Base-by-base conservation (phyloP, 1,140 invertebrate species). In the Drosophila persimilis region DNA sequence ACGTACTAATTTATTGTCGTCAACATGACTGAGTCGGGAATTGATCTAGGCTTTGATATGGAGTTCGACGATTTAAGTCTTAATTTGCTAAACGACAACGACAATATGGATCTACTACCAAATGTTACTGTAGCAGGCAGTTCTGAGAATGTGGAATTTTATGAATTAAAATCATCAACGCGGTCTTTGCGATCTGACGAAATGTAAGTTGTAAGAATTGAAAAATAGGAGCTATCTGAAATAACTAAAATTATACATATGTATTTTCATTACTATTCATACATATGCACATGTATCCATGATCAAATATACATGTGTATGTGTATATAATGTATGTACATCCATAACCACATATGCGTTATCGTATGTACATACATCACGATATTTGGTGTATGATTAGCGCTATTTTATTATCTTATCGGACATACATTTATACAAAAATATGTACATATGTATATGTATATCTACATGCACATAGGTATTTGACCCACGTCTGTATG, bases 1-100 rank as follows among this genome's bases (percentile, higher is more conserved):
- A 24, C 47, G 29, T 41, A 6, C 15, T n/a, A 15, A 9, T 41
- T 5, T 22, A 5, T 2, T 5, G 22, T 15, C 9, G n/a, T 20
- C 24, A 65, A 43, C 24, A 69, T 69, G 65, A 56, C 65, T 26
- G 65, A 69, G 39, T 69, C 65, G 5, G 65, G 65, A 56, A 67
- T 69, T 5, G 65, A 69, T 57, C 54, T 69, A 13, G 65, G 65
- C 44, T 69, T 69, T 35, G 65, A 69, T 56, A 69, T 69, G 44
- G 65, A 69, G 63, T 69, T 69, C 11, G 65, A 69, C 17, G 65
- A 69, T 55, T 55, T 69, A 26, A 69, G 67, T 67, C 54, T 69
- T 13, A 69, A 39, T 41, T 15, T 69, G 22, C 26, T 69, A 9
- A 69, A 69, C 48, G 65, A 69, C 48, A 69, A 69, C 35, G 65